Conservation (phyloP, 2,797 vertebrate genomes). For the Austrolebias charrua region DNA sequence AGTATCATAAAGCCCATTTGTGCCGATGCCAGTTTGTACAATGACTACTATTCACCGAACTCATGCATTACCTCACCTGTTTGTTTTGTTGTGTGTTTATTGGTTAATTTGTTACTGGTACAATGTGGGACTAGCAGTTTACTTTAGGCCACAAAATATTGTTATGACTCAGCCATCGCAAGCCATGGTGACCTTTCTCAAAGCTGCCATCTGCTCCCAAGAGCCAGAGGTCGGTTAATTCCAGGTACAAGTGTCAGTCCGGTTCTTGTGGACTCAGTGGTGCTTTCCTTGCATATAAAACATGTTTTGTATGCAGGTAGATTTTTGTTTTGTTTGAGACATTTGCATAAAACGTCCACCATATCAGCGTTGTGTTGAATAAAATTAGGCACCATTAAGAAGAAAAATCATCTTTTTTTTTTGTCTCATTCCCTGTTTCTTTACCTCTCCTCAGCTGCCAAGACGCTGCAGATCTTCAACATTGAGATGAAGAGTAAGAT, state of each 20-base stretch:
- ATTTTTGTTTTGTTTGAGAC: background rate
- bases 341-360: no score
- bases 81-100: slow-evolving; percentile 16
- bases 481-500: slow-evolving; percentile 97
- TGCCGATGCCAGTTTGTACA: slow-evolving; percentile 26
- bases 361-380: no score
- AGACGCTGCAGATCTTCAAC: slow-evolving; percentile 95
- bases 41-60: slow-evolving; percentile 19
- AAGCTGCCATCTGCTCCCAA: slow-evolving; percentile 14
- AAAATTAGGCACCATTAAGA: no score
- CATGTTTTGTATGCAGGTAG: background rate
- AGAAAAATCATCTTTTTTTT: background rate
- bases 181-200: slow-evolving; percentile 7
- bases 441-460: slow-evolving; percentile 81
- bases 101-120: slow-evolving; percentile 6
- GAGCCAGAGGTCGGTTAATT: slow-evolving; percentile 7
- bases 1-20: slow-evolving; percentile 28
- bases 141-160: background rate
- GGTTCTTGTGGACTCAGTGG: slow-evolving; percentile 1
- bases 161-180: background rate
- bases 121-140: background rate
- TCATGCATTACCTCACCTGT: slow-evolving; percentile 41
- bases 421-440: slow-evolving; percentile 22
- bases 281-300: background rate
- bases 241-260: background rate